Evolutionary conservation across 2,888 invertebrate genomes (phyloP).

Genomic region (Ormia ochracea): DNA sequence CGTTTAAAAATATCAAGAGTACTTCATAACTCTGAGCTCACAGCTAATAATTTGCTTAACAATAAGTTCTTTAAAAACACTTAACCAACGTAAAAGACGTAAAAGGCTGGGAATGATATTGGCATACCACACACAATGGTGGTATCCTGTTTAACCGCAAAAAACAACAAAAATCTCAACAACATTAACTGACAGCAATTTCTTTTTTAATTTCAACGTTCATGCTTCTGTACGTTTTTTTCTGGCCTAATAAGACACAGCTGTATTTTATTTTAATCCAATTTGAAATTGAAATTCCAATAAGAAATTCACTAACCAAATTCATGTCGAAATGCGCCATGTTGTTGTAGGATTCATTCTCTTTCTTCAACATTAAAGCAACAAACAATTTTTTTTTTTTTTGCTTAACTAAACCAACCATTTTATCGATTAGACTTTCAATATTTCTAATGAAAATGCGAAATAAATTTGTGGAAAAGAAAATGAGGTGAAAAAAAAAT

Average conservation of each 20-base stretch:
- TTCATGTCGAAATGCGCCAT: conserved; percentile 1
- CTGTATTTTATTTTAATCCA: conserved; percentile 47
- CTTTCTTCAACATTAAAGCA: not conserved
- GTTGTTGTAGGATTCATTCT: not conserved
- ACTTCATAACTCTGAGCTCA: not conserved
- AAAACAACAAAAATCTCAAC: not conserved
- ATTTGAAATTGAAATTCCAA: conserved; percentile 36
- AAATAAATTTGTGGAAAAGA: too few relatives aligned
- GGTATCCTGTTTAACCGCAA: not conserved
- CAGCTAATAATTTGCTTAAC: conserved; percentile 44
- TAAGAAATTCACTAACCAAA: conserved; percentile 21
- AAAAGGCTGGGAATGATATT: not conserved
- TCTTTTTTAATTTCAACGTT: not conserved
- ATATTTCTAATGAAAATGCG: too few relatives aligned
- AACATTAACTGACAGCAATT: not conserved
- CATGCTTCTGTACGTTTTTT: not conserved
- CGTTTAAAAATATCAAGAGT: not conserved
- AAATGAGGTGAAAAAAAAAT: too few relatives aligned
- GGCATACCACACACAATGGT: not conserved
- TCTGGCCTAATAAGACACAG: conserved; percentile 37
- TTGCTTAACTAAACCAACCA: too few relatives aligned
- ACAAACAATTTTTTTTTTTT: not conserved
- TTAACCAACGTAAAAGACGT: not conserved
- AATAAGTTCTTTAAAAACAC: conserved; percentile 21
- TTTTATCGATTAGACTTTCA: too few relatives aligned